A percentile compares a stretch with the other conserved stretches of the same genome.
These are phyloP conservation scores for Tethya wilhelma DNA, from an alignment of 37 sponge, comb jelly and placozoan species.

Conservation along the genomic window DNA sequence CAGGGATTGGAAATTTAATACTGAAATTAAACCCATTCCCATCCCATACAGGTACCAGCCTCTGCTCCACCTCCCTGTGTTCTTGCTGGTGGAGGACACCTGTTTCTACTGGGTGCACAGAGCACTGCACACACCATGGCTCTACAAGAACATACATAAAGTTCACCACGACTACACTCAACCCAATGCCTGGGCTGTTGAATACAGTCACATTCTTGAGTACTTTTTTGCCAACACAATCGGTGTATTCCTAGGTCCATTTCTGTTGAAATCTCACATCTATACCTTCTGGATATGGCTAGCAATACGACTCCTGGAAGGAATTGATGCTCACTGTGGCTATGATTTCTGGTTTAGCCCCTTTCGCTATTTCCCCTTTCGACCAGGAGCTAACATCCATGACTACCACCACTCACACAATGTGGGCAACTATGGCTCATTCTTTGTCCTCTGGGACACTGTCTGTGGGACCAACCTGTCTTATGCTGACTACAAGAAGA, in stretches of 20 bases:
- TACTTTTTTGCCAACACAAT: conserved; percentile 21
- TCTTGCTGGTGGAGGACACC: conserved; percentile 53
- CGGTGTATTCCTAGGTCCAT: conserved; percentile 50
- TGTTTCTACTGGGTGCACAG: conserved; percentile 73
- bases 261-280: conserved; percentile 54
- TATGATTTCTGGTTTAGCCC: conserved; percentile 78
- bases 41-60: conserved; percentile 15
- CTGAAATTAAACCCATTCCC: not conserved
- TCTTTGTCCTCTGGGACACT: conserved; percentile 71
- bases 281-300: conserved; percentile 58
- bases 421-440: conserved; percentile 74
- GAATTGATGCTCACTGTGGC: conserved; percentile 62
- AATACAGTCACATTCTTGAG: conserved; percentile 71
- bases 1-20: too few species aligned
- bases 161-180: conserved; percentile 62
- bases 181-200: conserved; percentile 32
- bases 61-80: conserved; percentile 33
- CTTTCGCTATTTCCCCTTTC: conserved; percentile 80
- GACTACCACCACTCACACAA: conserved; percentile 81
- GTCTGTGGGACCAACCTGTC: conserved; percentile 73
- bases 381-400: conserved; percentile 71
- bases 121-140: conserved; percentile 58
- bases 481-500: conserved; percentile 30
- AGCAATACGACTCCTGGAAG: conserved; percentile 37
- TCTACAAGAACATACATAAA: conserved; percentile 78